A percentile compares a stretch with the other conserved stretches of the same genome.
These are phyloP conservation scores for Somateria mollissima DNA, from an alignment of 2,797 vertebrate species.

Conservation along the genomic window DNA sequence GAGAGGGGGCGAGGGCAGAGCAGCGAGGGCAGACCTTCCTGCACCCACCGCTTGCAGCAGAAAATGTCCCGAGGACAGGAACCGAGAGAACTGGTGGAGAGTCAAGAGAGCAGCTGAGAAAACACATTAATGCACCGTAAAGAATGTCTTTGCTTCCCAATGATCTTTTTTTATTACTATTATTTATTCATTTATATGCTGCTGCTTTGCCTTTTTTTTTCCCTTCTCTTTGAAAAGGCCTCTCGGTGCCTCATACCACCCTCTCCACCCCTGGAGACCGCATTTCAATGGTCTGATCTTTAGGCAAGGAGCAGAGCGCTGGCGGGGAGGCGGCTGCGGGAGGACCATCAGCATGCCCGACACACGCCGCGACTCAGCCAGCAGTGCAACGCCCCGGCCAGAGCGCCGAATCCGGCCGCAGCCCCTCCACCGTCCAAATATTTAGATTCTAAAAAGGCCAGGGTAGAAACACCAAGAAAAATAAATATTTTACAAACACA, in stretches of 20 bases:
- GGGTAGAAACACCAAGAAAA: slow-evolving; percentile 67
- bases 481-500: slow-evolving; percentile 69
- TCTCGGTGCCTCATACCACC: slow-evolving; percentile 23
- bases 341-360: slow-evolving; percentile 21
- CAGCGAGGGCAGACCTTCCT: not conserved
- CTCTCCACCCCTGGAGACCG: slow-evolving; percentile 47
- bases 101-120: slow-evolving; percentile 64
- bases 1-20: fast-evolving
- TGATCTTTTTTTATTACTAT: slow-evolving; percentile 61
- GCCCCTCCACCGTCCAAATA: slow-evolving; percentile 48
- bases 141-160: slow-evolving; percentile 62
- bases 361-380: not conserved
- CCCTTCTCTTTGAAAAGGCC: not conserved
- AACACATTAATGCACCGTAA: slow-evolving; percentile 69
- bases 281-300: slow-evolving; percentile 10
- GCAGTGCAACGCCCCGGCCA: not conserved
- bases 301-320: not conserved
- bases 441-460: slow-evolving; percentile 52
- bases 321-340: not conserved
- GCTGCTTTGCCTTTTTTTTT: not conserved
- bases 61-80: slow-evolving; percentile 50
- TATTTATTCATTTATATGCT: slow-evolving; percentile 60
- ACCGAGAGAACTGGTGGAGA: slow-evolving; percentile 29
- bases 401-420: not conserved
- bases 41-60: not conserved